Percentiles rank a stretch among this genome's conserved stretches.
These are phyloP conservation scores for Micromys minutus DNA, from an alignment of 2,113 vertebrate species.

Conservation along the genomic window DNA sequence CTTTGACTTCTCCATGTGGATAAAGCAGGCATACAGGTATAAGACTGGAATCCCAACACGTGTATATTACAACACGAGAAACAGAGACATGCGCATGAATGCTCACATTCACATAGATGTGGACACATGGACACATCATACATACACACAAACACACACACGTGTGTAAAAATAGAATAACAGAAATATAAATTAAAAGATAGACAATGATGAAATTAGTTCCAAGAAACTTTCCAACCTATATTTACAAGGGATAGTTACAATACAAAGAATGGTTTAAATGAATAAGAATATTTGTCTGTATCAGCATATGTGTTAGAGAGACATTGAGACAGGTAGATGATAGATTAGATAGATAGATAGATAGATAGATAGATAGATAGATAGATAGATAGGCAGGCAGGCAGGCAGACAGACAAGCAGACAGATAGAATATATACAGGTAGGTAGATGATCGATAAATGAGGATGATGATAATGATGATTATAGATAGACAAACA, in stretches of 20 bases:
- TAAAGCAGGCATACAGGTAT: too few relatives aligned
- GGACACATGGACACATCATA: not conserved
- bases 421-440: too few relatives aligned
- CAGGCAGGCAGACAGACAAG: not conserved
- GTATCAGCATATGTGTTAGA: not conserved
- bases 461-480: too few relatives aligned
- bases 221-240: constrained; percentile 12
- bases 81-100: not conserved
- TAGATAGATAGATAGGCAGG: not conserved
- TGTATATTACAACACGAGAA: not conserved
- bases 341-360: not conserved
- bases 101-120: not conserved
- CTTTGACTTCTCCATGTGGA: not conserved
- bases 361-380: not conserved
- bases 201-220: not conserved
- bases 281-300: not conserved
- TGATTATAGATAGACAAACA: not conserved
- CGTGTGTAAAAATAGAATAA: not conserved
- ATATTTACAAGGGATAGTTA: not conserved
- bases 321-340: too few relatives aligned
- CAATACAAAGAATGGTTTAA: constrained; percentile 3
- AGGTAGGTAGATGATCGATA: not conserved
- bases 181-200: constrained; percentile 1
- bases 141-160: not conserved
- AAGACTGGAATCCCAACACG: not conserved